Conservation (phyloP, 2,797 vertebrate genomes). For the Pseudopleuronectes americanus region DNA sequence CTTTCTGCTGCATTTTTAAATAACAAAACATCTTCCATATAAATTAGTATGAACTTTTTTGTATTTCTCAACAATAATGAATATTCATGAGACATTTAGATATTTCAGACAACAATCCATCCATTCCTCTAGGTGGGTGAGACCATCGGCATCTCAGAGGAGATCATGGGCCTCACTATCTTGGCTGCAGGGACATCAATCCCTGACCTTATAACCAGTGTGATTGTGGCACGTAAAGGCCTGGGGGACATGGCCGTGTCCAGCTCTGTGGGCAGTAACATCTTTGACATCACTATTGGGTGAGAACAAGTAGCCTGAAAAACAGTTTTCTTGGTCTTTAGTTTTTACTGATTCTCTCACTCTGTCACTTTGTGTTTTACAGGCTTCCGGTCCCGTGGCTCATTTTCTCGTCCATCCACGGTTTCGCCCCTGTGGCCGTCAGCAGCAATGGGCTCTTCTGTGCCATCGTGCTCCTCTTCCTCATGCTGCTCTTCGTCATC, state of each 20-base stretch:
- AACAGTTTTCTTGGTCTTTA: neutral
- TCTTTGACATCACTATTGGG: slow-evolving; percentile 98
- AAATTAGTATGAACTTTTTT: neutral
- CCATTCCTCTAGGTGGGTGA: slow-evolving; percentile 88
- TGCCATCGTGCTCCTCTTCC: slow-evolving; percentile 95
- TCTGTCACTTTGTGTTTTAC: slow-evolving; percentile 38
- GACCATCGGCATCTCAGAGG: slow-evolving; percentile 97
- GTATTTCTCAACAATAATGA: neutral
- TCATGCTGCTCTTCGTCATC: slow-evolving; percentile 98
- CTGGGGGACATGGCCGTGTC: slow-evolving; percentile 98
- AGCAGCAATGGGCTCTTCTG: slow-evolving; percentile 98
- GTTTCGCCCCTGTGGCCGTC: slow-evolving; percentile 89
- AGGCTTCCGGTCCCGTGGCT: slow-evolving; percentile 96
- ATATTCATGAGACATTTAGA: too few species aligned
- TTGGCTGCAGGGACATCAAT: slow-evolving; percentile 97
- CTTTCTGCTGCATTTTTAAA: too few species aligned
- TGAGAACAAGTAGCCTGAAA: slow-evolving; percentile 76
- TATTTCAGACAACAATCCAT: too few species aligned
- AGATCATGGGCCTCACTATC: slow-evolving; percentile 97
- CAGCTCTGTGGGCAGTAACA: slow-evolving; percentile 98
- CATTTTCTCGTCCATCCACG: slow-evolving; percentile 85
- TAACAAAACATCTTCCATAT: neutral
- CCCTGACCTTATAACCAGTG: slow-evolving; percentile 97
- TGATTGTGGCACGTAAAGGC: slow-evolving; percentile 97
- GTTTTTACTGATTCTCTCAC: neutral